Base-by-base conservation (phyloP, 2,113 vertebrate genomes). In the Notothenia rossii region DNA sequence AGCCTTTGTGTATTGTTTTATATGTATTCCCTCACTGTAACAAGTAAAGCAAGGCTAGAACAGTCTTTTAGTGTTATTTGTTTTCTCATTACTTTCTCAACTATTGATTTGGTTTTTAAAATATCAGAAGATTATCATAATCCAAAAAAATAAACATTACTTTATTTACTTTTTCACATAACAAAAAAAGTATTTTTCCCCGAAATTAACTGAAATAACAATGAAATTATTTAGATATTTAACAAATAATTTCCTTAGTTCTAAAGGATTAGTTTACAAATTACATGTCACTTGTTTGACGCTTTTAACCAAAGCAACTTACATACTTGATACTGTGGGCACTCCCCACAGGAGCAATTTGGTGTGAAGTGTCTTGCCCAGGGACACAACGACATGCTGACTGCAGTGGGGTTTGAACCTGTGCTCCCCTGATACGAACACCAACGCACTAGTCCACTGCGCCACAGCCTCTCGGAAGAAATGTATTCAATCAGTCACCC, bases 1-100 rank as follows among this genome's bases (percentile, higher is more conserved):
- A 62, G 59, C 58, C 2, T 64, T 62, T 73, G 46, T 64, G 33
- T 56, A 20, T 60, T 17, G 33, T 33, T 63, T 51, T 66, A 43
- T 17, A 50, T n/a, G 50, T 36, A 64, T 62, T 72, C 10, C 11
- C 9, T 22, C 10, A 33, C 1, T 66, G 50, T 67, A 4, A 4
- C 9, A 48, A 40, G 8, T 14, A 13, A 50, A 13, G 36, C 5
- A 45, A 4, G n/a, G 25, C 17, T 61, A 10, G 54, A n/a, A 33
- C 0, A 15, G 18, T 29, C 48, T 29, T 46, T 56, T 7, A 22
- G 53, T 1, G 3, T 54, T 3, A 29, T 12, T 63, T 22, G 1
- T 15, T 56, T 43, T 54, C 20, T 56, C 15, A 12, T 29, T 33
- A 25, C n/a, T 2, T 48, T 66, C 43, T 43, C 9, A 40, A 20